Conservation (phyloP, 1,140 invertebrate genomes). For the Odontomachus brunneus region DNA sequence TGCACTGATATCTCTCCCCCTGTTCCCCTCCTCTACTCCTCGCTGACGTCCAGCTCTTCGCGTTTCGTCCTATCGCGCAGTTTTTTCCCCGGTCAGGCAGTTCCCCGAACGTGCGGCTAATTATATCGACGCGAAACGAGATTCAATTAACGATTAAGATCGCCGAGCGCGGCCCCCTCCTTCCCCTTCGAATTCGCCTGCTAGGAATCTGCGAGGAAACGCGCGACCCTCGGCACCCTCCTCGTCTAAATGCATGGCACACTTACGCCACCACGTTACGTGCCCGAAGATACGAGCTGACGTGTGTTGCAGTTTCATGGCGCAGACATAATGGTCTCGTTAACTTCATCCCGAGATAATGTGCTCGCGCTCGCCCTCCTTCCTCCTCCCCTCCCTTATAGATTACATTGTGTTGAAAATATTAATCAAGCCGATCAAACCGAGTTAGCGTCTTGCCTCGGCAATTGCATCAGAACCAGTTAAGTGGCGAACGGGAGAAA, state of each 20-base stretch:
- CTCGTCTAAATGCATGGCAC: too few relatives aligned
- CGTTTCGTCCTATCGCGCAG: conserved; percentile 42
- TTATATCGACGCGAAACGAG: conserved; percentile 65
- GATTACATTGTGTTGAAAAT: conserved; percentile 40
- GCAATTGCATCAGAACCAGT: conserved; percentile 47
- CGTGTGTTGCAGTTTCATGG: neutral
- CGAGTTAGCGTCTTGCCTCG: conserved; percentile 8
- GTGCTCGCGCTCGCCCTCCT: neutral
- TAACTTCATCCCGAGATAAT: neutral
- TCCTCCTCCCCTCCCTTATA: neutral
- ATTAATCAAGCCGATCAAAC: conserved; percentile 39
- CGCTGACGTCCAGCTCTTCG: neutral
- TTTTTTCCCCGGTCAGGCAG: conserved; percentile 27
- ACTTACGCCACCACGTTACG: too few relatives aligned
- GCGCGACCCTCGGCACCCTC: too few relatives aligned
- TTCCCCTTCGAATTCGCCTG: neutral
- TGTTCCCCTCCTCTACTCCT: conserved; percentile 39
- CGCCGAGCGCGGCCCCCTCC: neutral
- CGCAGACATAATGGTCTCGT: neutral
- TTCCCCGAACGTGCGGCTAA: conserved; percentile 65
- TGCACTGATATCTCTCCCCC: conserved; percentile 72
- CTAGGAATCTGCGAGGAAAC: neutral
- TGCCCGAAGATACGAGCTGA: neutral
- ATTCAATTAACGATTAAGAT: conserved; percentile 60
- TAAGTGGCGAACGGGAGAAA: neutral